These are phyloP conservation scores for Meliscaeva auricollis DNA, from an alignment of 2,888 invertebrate genomes.

Conservation along the genomic window DNA sequence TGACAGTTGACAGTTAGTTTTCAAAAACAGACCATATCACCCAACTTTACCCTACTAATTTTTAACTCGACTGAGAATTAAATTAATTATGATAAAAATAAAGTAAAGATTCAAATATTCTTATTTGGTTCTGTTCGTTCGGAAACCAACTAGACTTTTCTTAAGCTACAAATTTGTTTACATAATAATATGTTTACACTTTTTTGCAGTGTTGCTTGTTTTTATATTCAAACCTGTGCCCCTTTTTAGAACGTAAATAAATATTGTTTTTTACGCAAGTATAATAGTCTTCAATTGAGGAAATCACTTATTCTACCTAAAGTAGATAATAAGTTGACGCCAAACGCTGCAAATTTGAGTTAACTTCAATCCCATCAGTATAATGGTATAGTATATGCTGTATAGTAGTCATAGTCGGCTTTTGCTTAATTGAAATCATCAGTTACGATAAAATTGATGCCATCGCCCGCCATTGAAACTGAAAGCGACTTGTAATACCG, in stretches of 20 bases:
- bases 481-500: constrained; percentile 64
- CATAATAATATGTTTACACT: not conserved
- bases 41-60: too few relatives aligned
- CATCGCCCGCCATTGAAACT: constrained; percentile 73
- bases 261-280: constrained; percentile 1
- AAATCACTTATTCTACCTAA: constrained; percentile 67
- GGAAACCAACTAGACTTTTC: too few relatives aligned
- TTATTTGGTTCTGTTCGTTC: too few relatives aligned
- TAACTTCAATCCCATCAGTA: constrained; percentile 10
- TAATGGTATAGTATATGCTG: not conserved
- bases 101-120: too few relatives aligned
- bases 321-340: constrained; percentile 73
- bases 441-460: constrained; percentile 45
- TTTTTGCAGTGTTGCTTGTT: not conserved
- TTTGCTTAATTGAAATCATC: constrained; percentile 23
- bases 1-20: too few relatives aligned
- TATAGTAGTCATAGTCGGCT: constrained; percentile 1
- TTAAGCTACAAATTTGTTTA: too few relatives aligned
- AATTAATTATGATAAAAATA: too few relatives aligned
- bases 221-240: not conserved
- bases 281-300: constrained; percentile 65
- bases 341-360: constrained; percentile 40
- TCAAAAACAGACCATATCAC: too few relatives aligned
- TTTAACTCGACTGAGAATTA: too few relatives aligned
- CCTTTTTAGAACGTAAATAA: constrained; percentile 35